A percentile compares a stretch with the other conserved stretches of the same genome.
Conservation (phyloP, 2,113 vertebrate species). For the Calidris pygmaea region DNA sequence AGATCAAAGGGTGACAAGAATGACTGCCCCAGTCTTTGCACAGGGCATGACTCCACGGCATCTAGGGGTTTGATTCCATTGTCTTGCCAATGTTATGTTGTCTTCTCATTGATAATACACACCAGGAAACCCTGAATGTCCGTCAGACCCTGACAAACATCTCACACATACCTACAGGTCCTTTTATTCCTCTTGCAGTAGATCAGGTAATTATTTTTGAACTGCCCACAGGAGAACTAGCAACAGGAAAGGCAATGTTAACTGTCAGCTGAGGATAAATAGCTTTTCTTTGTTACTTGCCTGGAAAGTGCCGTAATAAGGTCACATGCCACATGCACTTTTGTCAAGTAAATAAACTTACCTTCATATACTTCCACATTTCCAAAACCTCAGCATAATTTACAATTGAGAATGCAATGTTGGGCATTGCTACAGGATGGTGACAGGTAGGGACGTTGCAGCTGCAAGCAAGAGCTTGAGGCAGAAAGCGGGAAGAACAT, state of each 20-base stretch:
- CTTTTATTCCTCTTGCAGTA: slow-evolving; percentile 29
- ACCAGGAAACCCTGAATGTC: neutral
- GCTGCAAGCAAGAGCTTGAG: neutral
- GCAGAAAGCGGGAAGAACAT: neutral
- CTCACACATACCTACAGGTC: neutral
- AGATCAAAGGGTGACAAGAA: neutral
- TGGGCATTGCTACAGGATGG: neutral
- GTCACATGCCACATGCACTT: slow-evolving; percentile 23
- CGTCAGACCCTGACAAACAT: neutral
- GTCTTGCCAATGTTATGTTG: neutral
- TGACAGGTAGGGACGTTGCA: neutral
- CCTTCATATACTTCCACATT: neutral
- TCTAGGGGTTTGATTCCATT: neutral
- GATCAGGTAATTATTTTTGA: neutral
- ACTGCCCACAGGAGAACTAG: slow-evolving; percentile 12
- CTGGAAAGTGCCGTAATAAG: neutral
- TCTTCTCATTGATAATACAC: neutral
- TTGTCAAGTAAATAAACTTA: slow-evolving; percentile 46
- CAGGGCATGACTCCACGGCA: neutral
- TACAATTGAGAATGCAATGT: neutral
- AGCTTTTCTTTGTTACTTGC: slow-evolving; percentile 21
- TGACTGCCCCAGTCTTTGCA: neutral
- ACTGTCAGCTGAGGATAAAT: slow-evolving; percentile 33
- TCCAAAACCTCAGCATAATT: slow-evolving; percentile 17
- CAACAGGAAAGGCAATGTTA: slow-evolving; percentile 28